phyloP scores from a whole-genome alignment of 35 echinoderm and acorn worm species.

The Anneissia japonica region DNA sequence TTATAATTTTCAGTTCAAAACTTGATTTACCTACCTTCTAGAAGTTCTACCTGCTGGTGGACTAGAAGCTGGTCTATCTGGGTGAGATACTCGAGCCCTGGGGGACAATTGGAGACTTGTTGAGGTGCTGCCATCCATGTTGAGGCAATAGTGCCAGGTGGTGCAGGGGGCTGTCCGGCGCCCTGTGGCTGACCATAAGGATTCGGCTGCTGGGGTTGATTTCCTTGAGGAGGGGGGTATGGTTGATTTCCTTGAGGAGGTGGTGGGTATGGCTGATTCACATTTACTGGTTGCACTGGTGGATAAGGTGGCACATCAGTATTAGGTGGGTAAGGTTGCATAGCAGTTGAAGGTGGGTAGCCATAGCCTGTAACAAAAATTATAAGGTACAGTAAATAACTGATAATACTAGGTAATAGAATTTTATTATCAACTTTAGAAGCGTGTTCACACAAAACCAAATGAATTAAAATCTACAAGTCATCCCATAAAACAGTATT shows the following conservation, averaged over 20 bases:
- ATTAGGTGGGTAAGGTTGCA: too few relatives aligned
- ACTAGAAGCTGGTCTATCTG: slow-evolving; percentile 80
- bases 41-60: slow-evolving; percentile 72
- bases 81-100: slow-evolving; percentile 74
- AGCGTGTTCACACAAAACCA: too few relatives aligned
- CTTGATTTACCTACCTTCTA: slow-evolving; percentile 44
- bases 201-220: neutral
- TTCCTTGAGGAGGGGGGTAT: slow-evolving; percentile 24
- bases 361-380: too few relatives aligned
- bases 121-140: slow-evolving; percentile 35
- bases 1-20: too few relatives aligned
- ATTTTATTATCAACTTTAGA: too few relatives aligned
- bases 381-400: too few relatives aligned
- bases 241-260: slow-evolving; percentile 11
- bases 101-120: slow-evolving; percentile 38
- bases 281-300: neutral
- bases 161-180: slow-evolving; percentile 34
- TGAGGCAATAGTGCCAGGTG: slow-evolving; percentile 24
- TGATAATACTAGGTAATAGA: too few relatives aligned
- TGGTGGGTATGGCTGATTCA: slow-evolving; percentile 10
- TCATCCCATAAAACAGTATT: too few relatives aligned
- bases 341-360: too few relatives aligned
- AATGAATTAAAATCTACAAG: too few relatives aligned
- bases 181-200: slow-evolving; percentile 5
- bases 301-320: too few relatives aligned